A percentile compares a stretch with the other conserved stretches of the same genome.
phyloP scores from a whole-genome alignment of 2,113 vertebrate genomes.

The Xiphorhynchus elegans region DNA sequence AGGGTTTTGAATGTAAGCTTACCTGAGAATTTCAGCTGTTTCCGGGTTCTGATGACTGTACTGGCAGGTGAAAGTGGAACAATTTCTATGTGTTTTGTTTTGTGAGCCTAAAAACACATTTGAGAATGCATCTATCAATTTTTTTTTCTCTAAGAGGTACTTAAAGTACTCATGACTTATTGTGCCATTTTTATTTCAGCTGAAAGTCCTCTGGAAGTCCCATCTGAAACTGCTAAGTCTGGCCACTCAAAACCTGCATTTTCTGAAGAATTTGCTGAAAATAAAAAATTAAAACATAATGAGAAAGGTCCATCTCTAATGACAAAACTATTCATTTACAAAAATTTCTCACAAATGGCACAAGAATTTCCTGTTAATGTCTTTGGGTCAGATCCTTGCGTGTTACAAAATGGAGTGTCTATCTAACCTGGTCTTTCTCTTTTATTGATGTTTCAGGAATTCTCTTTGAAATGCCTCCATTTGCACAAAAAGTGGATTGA shows the following conservation, averaged over 20 bases:
- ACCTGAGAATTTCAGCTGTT: neutral
- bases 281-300: too few relatives aligned
- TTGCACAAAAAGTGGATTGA: neutral
- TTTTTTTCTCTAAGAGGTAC: neutral
- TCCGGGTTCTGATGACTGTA: neutral
- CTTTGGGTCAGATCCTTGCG: neutral
- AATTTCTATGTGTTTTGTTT: neutral
- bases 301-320: neutral
- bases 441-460: neutral
- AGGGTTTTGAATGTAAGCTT: neutral
- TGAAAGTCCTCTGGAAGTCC: neutral
- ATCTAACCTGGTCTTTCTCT: neutral
- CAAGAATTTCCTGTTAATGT: neutral
- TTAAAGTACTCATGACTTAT: neutral
- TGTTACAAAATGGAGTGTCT: neutral
- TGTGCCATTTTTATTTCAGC: neutral
- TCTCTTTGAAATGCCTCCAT: neutral
- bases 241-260: neutral
- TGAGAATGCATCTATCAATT: neutral
- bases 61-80: neutral
- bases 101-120: neutral
- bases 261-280: neutral
- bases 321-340: neutral
- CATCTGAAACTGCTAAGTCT: neutral
- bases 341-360: neutral